Evolutionary conservation across 2,888 invertebrate species (phyloP), one percentile per base, ranked within the genome.

Genomic region (Ptychoptera albimana): DNA sequence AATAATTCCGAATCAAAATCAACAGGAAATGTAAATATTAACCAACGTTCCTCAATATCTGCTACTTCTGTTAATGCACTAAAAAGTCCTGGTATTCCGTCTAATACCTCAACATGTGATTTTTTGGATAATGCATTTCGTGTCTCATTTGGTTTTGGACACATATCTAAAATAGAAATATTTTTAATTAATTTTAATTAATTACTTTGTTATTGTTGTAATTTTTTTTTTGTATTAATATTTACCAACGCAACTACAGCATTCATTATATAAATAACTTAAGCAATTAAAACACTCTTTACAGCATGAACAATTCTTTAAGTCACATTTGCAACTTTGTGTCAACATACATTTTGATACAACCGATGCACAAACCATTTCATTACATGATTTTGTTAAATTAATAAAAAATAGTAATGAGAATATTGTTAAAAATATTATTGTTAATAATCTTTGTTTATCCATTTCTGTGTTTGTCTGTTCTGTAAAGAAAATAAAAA

Each of bases 211-310:
- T 23, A n/a, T 29, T 37, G 30, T 11, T 40, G 12, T 8, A 38
- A 35, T 35, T 39, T 15, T 39, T 8, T 42, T n/a, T n/a, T n/a
- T n/a, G n/a, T n/a, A n/a, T n/a, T n/a, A n/a, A n/a, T n/a, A 69
- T 87, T 79, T 69, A 94, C 96, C 94, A 55, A 96, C 91, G 71
- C 94, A 96, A 44, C 92, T 91, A 61, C 96, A 96, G 67, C 96
- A 96, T 64, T 94, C 92, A 51, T 79, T 81, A 64, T 89, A 94
- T 42, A 92, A 73, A 56, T 82, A 80, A 52, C 82, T 84, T 46
- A 96, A 73, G 59, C 96, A 96, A 57, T 78, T 82, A 55, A 82
- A 83, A 58, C 96, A 96, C 60, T 93, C 91, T 57, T 84, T 84
- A 68, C 92, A 94, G 61, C 93, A 94, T n/a, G 86, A 82, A 60